Evolutionary conservation across 1,140 invertebrate species (phyloP).

Genomic region (Euura lappo): DNA sequence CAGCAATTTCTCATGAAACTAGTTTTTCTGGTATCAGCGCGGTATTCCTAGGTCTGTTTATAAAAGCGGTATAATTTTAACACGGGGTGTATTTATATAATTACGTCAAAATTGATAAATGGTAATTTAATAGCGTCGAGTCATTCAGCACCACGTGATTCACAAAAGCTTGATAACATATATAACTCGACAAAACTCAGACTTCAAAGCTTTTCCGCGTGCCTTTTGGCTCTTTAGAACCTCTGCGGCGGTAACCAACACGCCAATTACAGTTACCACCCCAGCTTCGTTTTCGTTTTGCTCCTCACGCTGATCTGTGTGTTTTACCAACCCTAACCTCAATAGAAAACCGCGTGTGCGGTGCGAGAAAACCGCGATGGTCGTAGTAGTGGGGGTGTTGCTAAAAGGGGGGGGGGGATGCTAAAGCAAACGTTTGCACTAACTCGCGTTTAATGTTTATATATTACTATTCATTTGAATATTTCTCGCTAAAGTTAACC

Average conservation of each 20-base stretch:
- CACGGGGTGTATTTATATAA: neutral
- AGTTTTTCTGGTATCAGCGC: too few species aligned
- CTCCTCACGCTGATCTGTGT: neutral
- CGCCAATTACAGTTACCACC: conserved; percentile 39
- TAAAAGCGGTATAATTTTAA: too few species aligned
- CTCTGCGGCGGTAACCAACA: conserved; percentile 12
- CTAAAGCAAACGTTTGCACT: conserved; percentile 19
- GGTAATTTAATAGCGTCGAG: conserved; percentile 41
- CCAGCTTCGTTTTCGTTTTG: conserved; percentile 11
- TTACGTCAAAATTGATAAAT: conserved; percentile 39
- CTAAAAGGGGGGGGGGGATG: conserved; percentile 19
- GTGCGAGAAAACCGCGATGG: too few species aligned
- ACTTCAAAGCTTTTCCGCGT: conserved; percentile 35
- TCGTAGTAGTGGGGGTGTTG: neutral
- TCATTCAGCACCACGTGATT: conserved; percentile 35
- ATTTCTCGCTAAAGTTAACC: too few species aligned
- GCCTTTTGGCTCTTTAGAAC: too few species aligned
- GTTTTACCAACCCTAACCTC: too few species aligned
- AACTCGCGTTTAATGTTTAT: too few species aligned
- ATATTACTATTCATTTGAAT: too few species aligned
- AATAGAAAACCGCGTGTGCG: too few species aligned
- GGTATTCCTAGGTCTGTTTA: too few species aligned
- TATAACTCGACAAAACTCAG: conserved; percentile 24
- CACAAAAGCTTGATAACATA: conserved; percentile 27
- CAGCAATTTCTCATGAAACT: too few species aligned